Evolutionary conservation across 23 tunicate species (phyloP).

Genomic region (Trididemnum clinides): DNA sequence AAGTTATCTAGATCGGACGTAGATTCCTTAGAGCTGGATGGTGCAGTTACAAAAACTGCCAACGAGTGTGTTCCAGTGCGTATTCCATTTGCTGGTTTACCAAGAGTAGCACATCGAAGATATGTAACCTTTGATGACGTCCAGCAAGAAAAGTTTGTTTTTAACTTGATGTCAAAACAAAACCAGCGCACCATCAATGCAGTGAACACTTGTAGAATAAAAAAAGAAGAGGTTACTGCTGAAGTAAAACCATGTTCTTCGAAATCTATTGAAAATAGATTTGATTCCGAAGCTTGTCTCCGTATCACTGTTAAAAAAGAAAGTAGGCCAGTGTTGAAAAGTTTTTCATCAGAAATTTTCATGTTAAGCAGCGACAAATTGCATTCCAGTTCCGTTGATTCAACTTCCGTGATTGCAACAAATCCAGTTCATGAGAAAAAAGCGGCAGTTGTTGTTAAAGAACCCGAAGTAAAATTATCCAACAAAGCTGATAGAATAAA

Average conservation of each 20-base stretch:
- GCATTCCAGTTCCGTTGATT: no score
- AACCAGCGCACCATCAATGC: no score
- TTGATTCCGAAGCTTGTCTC: no score
- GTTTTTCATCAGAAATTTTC: no score
- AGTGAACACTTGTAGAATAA: no score
- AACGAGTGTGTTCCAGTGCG: neutral
- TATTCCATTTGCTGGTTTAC: conserved; percentile 24
- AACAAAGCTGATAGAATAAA: conserved; percentile 27
- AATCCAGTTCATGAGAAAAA: neutral
- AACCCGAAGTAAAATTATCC: neutral
- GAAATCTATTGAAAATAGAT: neutral
- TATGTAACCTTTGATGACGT: neutral
- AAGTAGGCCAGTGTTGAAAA: no score
- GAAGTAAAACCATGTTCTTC: neutral
- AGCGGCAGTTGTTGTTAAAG: neutral
- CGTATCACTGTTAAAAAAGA: no score
- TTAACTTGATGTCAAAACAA: neutral
- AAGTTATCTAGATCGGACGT: neutral
- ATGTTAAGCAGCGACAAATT: no score
- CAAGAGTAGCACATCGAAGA: neutral
- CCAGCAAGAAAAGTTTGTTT: neutral
- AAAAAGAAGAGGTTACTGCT: neutral
- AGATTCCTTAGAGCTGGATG: neutral
- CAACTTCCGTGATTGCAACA: no score
- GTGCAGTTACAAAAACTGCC: neutral